Evolutionary conservation across 2,888 invertebrate genomes (phyloP).

Genomic region (Ormyrus nitidulus): DNA sequence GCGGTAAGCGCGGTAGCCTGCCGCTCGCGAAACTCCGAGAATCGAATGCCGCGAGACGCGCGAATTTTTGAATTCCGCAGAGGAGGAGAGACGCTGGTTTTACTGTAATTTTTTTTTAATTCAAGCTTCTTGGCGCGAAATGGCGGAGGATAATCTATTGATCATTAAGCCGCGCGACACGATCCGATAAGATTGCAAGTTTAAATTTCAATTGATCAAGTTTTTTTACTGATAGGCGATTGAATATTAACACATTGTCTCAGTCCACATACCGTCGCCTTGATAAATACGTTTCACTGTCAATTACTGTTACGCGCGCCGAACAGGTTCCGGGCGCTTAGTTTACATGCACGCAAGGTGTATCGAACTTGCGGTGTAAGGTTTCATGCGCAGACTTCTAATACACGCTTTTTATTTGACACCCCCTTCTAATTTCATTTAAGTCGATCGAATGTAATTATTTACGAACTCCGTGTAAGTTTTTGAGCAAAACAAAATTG

Average conservation of each 20-base stretch:
- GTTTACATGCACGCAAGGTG: conserved; percentile 21
- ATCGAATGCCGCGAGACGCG: not conserved
- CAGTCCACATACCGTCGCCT: not conserved
- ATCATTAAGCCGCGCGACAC: no score
- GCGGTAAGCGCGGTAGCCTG: conserved; percentile 15
- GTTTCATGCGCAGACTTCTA: conserved; percentile 15
- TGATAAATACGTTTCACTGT: conserved; percentile 15
- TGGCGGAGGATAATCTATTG: no score
- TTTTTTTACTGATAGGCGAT: no score
- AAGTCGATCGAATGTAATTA: no score
- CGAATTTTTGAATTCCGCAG: conserved; percentile 3
- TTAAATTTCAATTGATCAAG: no score
- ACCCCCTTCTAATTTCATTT: not conserved
- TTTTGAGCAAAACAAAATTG: no score
- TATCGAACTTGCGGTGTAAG: conserved; percentile 12
- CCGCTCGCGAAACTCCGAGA: not conserved
- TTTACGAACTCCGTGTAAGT: no score
- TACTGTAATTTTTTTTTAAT: no score
- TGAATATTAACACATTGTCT: no score
- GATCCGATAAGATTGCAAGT: no score
- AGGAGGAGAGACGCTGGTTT: no score
- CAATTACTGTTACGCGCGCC: conserved; percentile 23
- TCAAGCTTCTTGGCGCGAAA: no score
- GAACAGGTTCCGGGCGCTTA: conserved; percentile 22
- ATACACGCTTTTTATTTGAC: conserved; percentile 2